phyloP scores from a whole-genome alignment of 2,888 invertebrate genomes.

The Lymantria monacha region DNA sequence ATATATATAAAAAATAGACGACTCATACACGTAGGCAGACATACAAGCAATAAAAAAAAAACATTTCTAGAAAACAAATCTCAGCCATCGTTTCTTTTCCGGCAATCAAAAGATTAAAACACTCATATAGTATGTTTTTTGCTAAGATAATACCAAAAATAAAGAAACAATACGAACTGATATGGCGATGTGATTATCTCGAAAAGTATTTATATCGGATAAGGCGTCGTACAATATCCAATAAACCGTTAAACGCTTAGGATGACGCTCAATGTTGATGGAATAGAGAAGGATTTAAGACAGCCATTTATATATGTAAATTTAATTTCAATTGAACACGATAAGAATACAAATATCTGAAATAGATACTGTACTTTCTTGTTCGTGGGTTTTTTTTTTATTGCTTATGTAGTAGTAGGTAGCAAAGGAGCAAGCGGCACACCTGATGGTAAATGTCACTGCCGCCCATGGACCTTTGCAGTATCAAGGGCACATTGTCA shows the following conservation, averaged over 20 bases:
- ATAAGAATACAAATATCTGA: no score
- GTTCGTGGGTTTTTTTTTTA: no score
- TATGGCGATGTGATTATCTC: constrained; percentile 32
- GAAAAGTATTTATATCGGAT: constrained; percentile 27
- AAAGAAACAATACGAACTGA: constrained; percentile 29
- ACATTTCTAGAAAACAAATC: constrained; percentile 24
- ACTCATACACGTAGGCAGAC: constrained; percentile 6
- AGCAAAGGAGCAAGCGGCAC: no score
- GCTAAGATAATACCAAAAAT: constrained; percentile 21
- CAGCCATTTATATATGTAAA: background rate
- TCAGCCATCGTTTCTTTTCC: constrained; percentile 14
- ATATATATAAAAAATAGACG: background rate
- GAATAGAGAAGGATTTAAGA: background rate
- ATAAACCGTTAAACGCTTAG: constrained; percentile 29
- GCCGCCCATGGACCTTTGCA: no score
- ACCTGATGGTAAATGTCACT: no score
- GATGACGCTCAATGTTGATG: constrained; percentile 10
- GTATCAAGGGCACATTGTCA: no score
- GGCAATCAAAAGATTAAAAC: constrained; percentile 23
- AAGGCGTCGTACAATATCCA: constrained; percentile 34
- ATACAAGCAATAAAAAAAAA: constrained; percentile 10
- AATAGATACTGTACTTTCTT: no score
- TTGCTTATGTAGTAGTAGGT: no score
- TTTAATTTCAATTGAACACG: no score
- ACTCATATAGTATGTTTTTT: constrained; percentile 13